phyloP scores from a whole-genome alignment of 2,113 vertebrate species.

The Bagarius yarrelli region DNA sequence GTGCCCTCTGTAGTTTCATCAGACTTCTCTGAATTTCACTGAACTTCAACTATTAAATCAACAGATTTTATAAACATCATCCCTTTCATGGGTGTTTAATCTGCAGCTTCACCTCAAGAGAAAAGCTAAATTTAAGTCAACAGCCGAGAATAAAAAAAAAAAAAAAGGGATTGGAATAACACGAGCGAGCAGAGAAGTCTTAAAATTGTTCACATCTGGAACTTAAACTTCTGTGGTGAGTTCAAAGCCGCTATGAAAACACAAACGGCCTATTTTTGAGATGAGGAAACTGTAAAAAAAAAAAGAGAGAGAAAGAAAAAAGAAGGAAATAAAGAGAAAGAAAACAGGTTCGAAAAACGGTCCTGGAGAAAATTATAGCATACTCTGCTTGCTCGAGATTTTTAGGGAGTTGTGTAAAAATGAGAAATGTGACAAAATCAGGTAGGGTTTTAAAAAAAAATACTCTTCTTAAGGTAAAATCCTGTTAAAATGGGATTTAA shows the following conservation, averaged over 20 bases:
- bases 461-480: too few relatives aligned
- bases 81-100: conserved; percentile 41
- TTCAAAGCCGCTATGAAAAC: conserved; percentile 77
- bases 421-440: neutral
- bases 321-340: neutral
- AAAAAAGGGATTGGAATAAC: neutral
- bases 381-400: conserved; percentile 45
- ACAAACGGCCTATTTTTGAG: conserved; percentile 72
- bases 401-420: neutral
- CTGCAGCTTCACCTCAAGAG: conserved; percentile 45
- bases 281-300: conserved; percentile 66
- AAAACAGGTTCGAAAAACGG: conserved; percentile 51
- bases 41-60: neutral
- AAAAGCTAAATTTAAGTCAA: conserved; percentile 53
- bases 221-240: conserved; percentile 68
- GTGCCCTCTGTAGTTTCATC: neutral
- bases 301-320: neutral
- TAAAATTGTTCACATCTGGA: conserved; percentile 72
- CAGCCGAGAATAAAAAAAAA: conserved; percentile 42
- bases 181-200: conserved; percentile 55
- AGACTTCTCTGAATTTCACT: neutral
- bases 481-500: too few relatives aligned
- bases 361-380: conserved; percentile 72
- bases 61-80: neutral
- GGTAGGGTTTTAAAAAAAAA: conserved; percentile 16